Evolutionary conservation across 2,113 vertebrate genomes (phyloP).

Genomic region (Xiphorhynchus elegans): DNA sequence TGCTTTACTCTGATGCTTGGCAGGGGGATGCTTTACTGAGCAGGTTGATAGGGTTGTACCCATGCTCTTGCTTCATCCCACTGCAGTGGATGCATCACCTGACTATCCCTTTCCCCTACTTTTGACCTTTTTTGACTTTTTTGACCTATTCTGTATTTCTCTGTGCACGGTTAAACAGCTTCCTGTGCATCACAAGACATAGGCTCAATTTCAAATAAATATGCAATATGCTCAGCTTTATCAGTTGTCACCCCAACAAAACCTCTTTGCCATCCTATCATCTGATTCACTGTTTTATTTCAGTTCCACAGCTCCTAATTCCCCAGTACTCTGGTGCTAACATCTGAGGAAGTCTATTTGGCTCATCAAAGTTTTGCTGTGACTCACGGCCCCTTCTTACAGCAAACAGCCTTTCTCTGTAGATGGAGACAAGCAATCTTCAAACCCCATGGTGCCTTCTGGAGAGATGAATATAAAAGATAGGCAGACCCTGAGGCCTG

Average conservation of each 20-base stretch:
- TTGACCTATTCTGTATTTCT: background rate
- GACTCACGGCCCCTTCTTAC: slow-evolving; percentile 4
- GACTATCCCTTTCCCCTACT: background rate
- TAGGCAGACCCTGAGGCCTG: background rate
- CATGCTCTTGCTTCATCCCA: background rate
- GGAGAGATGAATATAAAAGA: background rate
- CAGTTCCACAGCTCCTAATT: background rate
- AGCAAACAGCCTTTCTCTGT: background rate
- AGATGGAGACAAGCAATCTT: background rate
- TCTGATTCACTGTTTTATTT: background rate
- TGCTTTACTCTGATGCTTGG: background rate
- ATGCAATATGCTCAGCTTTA: background rate
- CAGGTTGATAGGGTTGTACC: background rate
- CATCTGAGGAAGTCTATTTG: background rate
- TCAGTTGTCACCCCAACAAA: background rate
- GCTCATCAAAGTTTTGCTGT: background rate
- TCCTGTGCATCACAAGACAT: background rate
- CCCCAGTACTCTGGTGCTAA: background rate
- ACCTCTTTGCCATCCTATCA: background rate
- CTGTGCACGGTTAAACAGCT: background rate
- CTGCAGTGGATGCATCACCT: background rate
- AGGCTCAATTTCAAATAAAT: background rate
- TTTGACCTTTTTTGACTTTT: background rate
- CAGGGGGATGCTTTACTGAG: background rate
- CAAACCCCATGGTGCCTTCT: slow-evolving; percentile 9